Base-by-base conservation (phyloP, 2,113 vertebrate genomes). In the Aptenodytes patagonicus region DNA sequence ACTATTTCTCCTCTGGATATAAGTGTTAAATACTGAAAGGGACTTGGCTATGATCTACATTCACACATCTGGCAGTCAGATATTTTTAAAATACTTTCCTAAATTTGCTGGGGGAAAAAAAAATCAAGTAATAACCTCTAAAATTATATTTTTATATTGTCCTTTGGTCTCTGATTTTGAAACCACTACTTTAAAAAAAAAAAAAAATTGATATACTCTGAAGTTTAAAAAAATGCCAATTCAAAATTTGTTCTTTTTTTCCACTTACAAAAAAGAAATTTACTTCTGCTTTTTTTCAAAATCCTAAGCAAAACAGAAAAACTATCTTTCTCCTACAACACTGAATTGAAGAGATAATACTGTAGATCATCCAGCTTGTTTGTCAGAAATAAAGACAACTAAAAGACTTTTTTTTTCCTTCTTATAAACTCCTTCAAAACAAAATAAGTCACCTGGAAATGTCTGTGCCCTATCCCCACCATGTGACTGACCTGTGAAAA, bases 251-350 rank as follows among this genome's bases (percentile, higher is more conserved):
- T 31, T 64, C 7, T 8, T 8, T 40, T 71, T 89, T 87, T 44
- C 3, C 29, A 29, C 19, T 10, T 24, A 8, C n/a, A 19, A 68
- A 57, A 62, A 61, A 36, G 14, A 5, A 8, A 46, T 24, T 49
- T 69, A 1, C 0, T 57, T 73, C 65, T 20, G 3, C 2, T 34
- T 87, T 54, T 51, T 1, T 17, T 11, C 2, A 19, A 13, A 44
- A 64, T 71, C 5, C 7, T 44, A 42, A 21, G 2, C 3, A 60
- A 49, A 83, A 20, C 18, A 34, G 32, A 61, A 46, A 55, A 79
- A 5, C 8, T 34, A 10, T 42, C 0, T 13, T 68, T 47, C 38
- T 38, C 24, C 34, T 68, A 28, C 12, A 52, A 13, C 34, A 55
- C 2, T 46, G 13, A 70, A 61, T 15, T 2, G 12, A 66, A 34